Evolutionary conservation across 2,888 invertebrate genomes (phyloP), one percentile per base, ranked within the genome.

Genomic region (Cosmorhoe ocellata): DNA sequence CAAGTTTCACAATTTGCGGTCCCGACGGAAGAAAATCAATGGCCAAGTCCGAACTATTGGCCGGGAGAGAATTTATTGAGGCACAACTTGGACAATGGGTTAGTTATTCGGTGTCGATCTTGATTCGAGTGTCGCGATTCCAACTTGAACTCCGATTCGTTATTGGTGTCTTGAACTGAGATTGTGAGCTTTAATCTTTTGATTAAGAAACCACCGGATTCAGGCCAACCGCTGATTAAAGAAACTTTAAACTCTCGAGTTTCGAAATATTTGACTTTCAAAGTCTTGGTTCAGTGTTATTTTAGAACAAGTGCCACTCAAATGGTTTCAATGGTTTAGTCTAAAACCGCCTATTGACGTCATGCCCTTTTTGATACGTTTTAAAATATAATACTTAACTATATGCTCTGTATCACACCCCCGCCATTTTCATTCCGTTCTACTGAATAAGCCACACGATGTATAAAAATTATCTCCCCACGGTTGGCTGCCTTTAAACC

Each of bases 1-100:
- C 67, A 80, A 81, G 74, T 81, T 80, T 74, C 75, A 77, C 80
- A 78, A 80, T 81, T 80, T 81, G 81, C 71, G 81, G 82, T 63
- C 62, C 65, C 67, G 64, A 70, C 64, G 66, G 67, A 77, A 77
- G 75, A 78, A 79, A 79, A 79, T 78, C 79, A 76, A 74, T 78
- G 73, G 67, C 57, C 55, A 64, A 66, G 61, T 69, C 62, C 67
- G 56, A 76, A 81, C 81, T 81, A 80, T 80, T 69, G 80, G 71
- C 69, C 56, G 66, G 62, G 69, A 67, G 69, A 60, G 63, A 74
- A 83, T 83, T 82, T 83, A 83, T 81, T 79, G 80, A 56, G 66
- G 63, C 60, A 57, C 61, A 73, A 78, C 68, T 81, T 75, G 70
- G 69, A 82, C 81, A 81, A 81, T 77, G 67, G 74, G 69, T 76